phyloP scores from a whole-genome alignment of 1,140 invertebrate species.

The Neotoxoptera formosana region DNA sequence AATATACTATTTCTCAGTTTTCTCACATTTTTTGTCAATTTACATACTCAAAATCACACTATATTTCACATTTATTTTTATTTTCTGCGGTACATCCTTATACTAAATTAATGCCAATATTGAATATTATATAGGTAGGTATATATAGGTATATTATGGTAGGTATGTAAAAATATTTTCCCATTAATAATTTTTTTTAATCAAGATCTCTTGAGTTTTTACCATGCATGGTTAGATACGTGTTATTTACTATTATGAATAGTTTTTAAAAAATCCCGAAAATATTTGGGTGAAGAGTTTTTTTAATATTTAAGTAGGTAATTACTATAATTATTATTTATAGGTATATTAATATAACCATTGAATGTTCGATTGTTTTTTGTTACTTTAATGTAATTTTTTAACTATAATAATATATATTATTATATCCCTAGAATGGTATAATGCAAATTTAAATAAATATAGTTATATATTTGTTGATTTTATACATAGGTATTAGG shows the following conservation, averaged over 20 bases:
- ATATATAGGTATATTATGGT: background rate
- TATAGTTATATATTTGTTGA: background rate
- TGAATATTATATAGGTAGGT: too few species aligned
- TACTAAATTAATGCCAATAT: too few species aligned
- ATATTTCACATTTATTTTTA: too few species aligned
- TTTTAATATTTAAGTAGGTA: background rate
- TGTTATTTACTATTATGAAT: background rate
- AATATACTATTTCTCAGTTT: too few species aligned
- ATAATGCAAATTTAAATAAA: background rate
- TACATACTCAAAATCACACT: too few species aligned
- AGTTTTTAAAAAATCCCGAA: background rate
- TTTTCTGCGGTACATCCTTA: too few species aligned
- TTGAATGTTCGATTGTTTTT: background rate
- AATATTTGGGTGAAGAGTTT: background rate
- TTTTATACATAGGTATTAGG: too few species aligned
- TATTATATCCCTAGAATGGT: background rate
- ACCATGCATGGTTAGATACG: too few species aligned
- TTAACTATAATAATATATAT: background rate
- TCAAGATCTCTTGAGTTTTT: background rate
- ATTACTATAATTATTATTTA: too few species aligned
- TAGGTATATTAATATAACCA: background rate
- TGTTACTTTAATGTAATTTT: background rate
- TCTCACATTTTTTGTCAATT: too few species aligned
- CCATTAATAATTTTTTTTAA: background rate
- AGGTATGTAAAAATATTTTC: background rate